A percentile compares a stretch with the other conserved stretches of the same genome.
Conservation (phyloP, 2,888 invertebrate species). For the Chironomus riparius region DNA sequence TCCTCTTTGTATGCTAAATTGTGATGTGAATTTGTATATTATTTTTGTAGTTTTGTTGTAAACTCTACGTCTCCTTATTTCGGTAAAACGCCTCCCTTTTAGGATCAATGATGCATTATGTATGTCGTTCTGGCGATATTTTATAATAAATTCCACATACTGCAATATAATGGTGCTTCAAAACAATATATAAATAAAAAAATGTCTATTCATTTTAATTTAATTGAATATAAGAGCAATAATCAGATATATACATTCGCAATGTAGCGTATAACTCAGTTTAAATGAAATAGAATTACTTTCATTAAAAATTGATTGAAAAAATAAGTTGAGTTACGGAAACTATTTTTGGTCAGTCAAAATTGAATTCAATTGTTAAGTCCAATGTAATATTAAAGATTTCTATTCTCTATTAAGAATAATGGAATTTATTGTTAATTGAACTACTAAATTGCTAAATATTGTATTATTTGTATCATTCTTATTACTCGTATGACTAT, state of each 20-base stretch:
- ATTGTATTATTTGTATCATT: too few species aligned
- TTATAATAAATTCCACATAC: neutral
- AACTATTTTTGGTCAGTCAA: neutral
- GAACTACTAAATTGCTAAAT: too few species aligned
- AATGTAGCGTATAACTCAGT: neutral
- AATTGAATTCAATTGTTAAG: neutral
- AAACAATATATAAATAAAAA: neutral
- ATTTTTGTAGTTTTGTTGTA: neutral
- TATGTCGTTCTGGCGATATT: neutral
- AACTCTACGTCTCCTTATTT: neutral
- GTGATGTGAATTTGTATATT: neutral
- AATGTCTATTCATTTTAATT: neutral
- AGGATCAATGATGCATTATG: constrained; percentile 5
- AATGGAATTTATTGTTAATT: too few species aligned
- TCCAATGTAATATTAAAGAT: neutral
- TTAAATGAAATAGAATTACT: neutral
- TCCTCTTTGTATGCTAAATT: neutral
- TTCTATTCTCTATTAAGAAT: too few species aligned
- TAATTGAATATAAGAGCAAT: too few species aligned
- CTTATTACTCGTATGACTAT: too few species aligned
- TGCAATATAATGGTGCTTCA: neutral
- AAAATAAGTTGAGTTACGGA: neutral
- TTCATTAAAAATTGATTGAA: neutral
- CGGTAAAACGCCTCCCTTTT: constrained; percentile 15
- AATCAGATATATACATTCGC: too few species aligned